These are phyloP conservation scores for Conomelus anceps DNA, from an alignment of 2,888 invertebrate species.

Conservation along the genomic window DNA sequence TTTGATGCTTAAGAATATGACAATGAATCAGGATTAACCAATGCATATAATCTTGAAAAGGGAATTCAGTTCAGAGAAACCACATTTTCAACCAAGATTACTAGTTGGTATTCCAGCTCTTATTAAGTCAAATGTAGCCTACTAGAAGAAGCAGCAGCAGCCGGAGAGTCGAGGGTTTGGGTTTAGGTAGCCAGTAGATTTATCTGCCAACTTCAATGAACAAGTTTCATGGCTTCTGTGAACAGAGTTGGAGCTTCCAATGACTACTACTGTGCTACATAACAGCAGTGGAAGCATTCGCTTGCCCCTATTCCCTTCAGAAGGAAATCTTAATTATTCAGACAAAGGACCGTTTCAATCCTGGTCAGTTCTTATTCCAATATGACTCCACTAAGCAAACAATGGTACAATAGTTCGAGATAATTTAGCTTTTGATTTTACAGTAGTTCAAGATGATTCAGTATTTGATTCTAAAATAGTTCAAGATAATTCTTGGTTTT, in stretches of 20 bases:
- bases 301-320: not conserved
- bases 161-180: not conserved
- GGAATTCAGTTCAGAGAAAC: not conserved
- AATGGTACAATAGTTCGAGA: not conserved
- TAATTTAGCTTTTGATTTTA: not conserved
- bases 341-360: not conserved
- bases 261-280: not conserved
- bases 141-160: not conserved
- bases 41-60: too few relatives aligned
- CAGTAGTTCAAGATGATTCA: not conserved
- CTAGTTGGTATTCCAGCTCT: not conserved
- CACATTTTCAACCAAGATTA: not conserved
- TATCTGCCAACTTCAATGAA: not conserved
- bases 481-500: not conserved
- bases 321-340: not conserved
- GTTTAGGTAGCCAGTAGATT: not conserved
- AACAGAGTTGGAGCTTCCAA: not conserved
- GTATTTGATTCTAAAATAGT: not conserved
- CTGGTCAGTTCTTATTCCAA: not conserved
- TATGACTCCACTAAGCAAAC: not conserved
- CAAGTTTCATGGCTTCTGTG: not conserved
- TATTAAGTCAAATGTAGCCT: not conserved
- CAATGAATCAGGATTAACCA: too few relatives aligned
- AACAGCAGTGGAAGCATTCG: not conserved
- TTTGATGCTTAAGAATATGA: too few relatives aligned